phyloP scores from a whole-genome alignment of 2,797 vertebrate genomes.

The Tympanoctomys barrerae region DNA sequence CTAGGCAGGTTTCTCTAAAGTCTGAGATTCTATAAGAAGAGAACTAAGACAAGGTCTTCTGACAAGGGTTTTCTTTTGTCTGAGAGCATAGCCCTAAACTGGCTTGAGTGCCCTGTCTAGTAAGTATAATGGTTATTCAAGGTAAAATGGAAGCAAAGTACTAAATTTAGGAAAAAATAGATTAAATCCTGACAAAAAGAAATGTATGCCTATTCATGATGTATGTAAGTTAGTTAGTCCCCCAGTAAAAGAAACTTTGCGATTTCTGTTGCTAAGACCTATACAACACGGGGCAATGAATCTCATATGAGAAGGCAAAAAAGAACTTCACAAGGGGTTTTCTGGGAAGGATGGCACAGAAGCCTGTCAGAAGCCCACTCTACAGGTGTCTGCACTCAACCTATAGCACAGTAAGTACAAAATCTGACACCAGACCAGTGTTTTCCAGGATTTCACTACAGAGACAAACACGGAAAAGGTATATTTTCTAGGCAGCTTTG shows the following conservation, averaged over 20 bases:
- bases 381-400: background rate
- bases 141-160: background rate
- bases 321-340: background rate
- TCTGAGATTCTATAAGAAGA: background rate
- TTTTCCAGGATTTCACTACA: conserved; percentile 8
- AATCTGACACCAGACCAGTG: background rate
- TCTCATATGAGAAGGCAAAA: background rate
- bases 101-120: background rate
- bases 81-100: background rate
- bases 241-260: background rate
- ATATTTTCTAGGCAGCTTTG: background rate
- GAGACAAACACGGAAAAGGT: background rate
- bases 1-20: conserved; percentile 21
- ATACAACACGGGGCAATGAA: background rate
- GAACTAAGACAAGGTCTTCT: background rate
- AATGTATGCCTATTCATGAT: background rate
- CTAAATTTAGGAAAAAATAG: background rate
- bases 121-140: background rate
- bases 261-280: background rate
- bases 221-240: background rate
- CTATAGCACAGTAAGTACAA: background rate
- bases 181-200: conserved; percentile 24
- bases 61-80: background rate
- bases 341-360: background rate
- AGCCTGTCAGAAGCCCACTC: background rate